Evolutionary conservation across 2,888 invertebrate species (phyloP).

Genomic region (Panorpa germanica): DNA sequence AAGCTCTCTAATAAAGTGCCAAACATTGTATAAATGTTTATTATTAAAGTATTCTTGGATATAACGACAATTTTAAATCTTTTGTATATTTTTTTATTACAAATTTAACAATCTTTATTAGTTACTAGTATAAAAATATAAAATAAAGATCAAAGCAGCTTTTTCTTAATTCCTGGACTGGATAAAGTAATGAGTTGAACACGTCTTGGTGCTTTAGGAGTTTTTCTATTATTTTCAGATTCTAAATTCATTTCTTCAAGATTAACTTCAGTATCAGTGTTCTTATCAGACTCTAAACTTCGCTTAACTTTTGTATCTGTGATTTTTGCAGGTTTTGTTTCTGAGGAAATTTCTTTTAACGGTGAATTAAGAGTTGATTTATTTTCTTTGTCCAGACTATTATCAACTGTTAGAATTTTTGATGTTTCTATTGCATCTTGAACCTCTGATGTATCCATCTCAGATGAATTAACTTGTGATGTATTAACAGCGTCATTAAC

Average conservation of each 20-base stretch:
- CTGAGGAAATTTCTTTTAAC: too few relatives aligned
- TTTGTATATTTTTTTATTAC: too few relatives aligned
- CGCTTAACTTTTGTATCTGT: background rate
- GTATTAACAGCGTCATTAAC: constrained; percentile 21
- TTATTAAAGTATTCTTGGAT: too few relatives aligned
- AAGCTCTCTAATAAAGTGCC: too few relatives aligned
- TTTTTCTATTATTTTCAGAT: background rate
- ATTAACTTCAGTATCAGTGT: constrained; percentile 1
- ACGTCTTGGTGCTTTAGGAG: constrained; percentile 39
- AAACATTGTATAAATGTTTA: too few relatives aligned
- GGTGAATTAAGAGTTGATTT: too few relatives aligned
- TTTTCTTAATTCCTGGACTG: constrained; percentile 54
- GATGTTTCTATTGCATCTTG: constrained; percentile 11
- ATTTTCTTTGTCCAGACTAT: background rate
- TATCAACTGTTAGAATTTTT: background rate
- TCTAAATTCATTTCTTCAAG: constrained; percentile 1
- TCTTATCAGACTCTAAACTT: background rate
- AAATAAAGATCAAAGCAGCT: constrained; percentile 15
- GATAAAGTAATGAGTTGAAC: constrained; percentile 59
- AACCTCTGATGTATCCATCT: constrained; percentile 9
- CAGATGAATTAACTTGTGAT: constrained; percentile 15
- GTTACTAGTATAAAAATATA: too few relatives aligned
- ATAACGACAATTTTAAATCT: too few relatives aligned
- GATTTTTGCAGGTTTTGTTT: too few relatives aligned
- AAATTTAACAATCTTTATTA: too few relatives aligned